A percentile compares a stretch with the other conserved stretches of the same genome.
phyloP scores from a whole-genome alignment of 2,797 vertebrate genomes.

The Scarus forsteni region DNA sequence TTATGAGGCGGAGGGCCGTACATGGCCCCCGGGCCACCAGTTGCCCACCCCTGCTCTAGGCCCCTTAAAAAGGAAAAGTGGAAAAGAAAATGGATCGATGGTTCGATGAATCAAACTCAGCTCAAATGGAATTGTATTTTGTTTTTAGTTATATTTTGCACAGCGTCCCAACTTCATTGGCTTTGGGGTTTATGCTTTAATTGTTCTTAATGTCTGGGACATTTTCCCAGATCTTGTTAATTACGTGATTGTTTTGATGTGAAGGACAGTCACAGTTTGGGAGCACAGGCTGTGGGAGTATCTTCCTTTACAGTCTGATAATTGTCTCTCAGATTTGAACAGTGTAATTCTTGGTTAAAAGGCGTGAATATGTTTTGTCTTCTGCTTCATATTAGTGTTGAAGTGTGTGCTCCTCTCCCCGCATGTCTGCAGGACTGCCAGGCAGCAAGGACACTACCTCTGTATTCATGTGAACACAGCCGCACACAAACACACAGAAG shows the following conservation, averaged over 20 bases:
- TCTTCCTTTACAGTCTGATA: not conserved
- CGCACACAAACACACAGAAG: not conserved
- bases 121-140: too few species aligned
- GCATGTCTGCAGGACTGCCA: conserved; percentile 34
- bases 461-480: not conserved
- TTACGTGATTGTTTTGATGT: not conserved
- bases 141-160: too few species aligned
- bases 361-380: conserved; percentile 56
- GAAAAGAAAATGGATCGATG: too few species aligned
- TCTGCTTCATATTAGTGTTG: conserved; percentile 38
- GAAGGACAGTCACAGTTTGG: not conserved
- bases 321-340: conserved; percentile 5
- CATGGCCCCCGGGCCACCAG: too few species aligned
- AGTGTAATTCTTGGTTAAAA: conserved; percentile 8
- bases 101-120: too few species aligned
- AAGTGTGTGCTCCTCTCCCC: conserved; percentile 30
- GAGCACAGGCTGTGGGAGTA: not conserved
- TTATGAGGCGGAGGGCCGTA: too few species aligned
- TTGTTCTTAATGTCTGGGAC: too few species aligned
- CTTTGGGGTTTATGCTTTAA: too few species aligned
- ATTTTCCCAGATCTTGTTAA: not conserved
- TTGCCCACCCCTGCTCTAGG: too few species aligned
- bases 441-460: conserved; percentile 50
- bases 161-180: too few species aligned
- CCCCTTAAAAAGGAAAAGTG: too few species aligned